Base-by-base conservation (phyloP, 2,113 vertebrate species). In the Cynoglossus semilaevis region DNA sequence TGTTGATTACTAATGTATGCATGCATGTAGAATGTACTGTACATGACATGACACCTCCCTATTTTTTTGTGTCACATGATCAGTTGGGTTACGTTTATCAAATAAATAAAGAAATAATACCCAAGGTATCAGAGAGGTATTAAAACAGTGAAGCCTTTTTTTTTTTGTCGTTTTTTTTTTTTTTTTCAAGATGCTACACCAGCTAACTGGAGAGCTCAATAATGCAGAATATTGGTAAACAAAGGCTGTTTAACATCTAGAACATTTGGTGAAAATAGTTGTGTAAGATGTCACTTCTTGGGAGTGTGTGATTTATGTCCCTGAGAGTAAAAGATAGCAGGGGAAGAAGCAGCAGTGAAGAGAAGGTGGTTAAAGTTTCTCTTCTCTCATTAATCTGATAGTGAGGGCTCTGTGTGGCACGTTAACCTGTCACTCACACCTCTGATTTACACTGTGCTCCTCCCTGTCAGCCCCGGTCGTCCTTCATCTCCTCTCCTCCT, bases 371-470 rank as follows among this genome's bases (percentile, higher is more conserved):
- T 77, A 74, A 65, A 73, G 75, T 82, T 87, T 76, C 77, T 77
- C 82, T 71, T 63, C 71, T 83, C 75, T 81, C 81, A 82, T 88
- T 87, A 81, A 86, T 78, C 59, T 71, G 72, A 82, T 82, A 79
- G 75, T 84, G 76, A 70, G 75, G 65, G 78, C 66, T 84, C 70
- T 44, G 38, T 76, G 80, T 70, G 73, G 43, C 62, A 51, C 65
- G 52, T 87, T 85, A 88, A 89, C 69, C 74, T 77, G 80, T 81
- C 74, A 48, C 72, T 85, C 81, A 82, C 63, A 45, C 51, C 6
- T 40, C 47, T 79, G 76, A 89, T 85, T 86, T 88, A 86, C 70
- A 72, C 73, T 70, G 60, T 70, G 59, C 67, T 63, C 53, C 53
- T 65, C 58, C 41, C 67, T 59, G 58, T 70, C 67, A 70, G 51